A percentile compares a stretch with the other conserved stretches of the same genome.
These are phyloP conservation scores for Andrena hattorfiana DNA, from an alignment of 2,888 invertebrate genomes.

Conservation along the genomic window DNA sequence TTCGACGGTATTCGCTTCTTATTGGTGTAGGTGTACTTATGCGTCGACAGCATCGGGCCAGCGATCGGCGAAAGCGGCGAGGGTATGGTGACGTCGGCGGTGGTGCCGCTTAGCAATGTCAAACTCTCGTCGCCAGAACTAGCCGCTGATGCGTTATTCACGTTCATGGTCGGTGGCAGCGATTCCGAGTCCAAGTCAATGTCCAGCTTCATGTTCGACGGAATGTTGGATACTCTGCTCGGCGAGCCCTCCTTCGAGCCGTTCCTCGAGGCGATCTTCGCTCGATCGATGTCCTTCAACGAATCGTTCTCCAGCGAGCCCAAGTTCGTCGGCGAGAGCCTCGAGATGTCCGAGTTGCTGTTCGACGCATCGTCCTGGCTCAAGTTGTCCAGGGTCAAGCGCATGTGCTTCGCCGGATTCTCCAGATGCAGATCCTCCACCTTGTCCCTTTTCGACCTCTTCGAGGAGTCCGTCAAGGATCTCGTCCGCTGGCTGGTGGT, in stretches of 20 bases:
- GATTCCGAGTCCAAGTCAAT: constrained; percentile 81
- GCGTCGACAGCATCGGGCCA: constrained; percentile 80
- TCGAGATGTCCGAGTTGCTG: constrained; percentile 79
- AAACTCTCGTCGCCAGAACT: constrained; percentile 83
- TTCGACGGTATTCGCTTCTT: constrained; percentile 80
- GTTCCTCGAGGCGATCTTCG: constrained; percentile 74
- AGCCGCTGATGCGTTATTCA: constrained; percentile 78
- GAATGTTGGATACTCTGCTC: constrained; percentile 77
- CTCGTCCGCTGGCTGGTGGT: constrained; percentile 69
- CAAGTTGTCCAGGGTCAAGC: constrained; percentile 78
- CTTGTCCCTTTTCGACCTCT: constrained; percentile 70
- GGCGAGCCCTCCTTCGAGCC: constrained; percentile 82
- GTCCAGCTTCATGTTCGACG: constrained; percentile 80
- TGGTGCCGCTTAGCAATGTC: constrained; percentile 77
- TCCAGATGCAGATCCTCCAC: constrained; percentile 65
- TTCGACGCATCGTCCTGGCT: constrained; percentile 82
- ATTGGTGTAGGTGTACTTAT: constrained; percentile 83
- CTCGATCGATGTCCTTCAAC: constrained; percentile 67
- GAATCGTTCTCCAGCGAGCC: constrained; percentile 74
- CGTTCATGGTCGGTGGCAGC: constrained; percentile 74
- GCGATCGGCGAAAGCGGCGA: constrained; percentile 82
- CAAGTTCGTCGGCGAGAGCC: constrained; percentile 76
- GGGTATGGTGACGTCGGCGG: constrained; percentile 80
- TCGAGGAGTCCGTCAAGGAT: constrained; percentile 68
- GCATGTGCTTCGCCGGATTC: constrained; percentile 74